These are phyloP conservation scores for Lophotriccus pileatus DNA, from an alignment of 2,797 vertebrate species.

Conservation along the genomic window DNA sequence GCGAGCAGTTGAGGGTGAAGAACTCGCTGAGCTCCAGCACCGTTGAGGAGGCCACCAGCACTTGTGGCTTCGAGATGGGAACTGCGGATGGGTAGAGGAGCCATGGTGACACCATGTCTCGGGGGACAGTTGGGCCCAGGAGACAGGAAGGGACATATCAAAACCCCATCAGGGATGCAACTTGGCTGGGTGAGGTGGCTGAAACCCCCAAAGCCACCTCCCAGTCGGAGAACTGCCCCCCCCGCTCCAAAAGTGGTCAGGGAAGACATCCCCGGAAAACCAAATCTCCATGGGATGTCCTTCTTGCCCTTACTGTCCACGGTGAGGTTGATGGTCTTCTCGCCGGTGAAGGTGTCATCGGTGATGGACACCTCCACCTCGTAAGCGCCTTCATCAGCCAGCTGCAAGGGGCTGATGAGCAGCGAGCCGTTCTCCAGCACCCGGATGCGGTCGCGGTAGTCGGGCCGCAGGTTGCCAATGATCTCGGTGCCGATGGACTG, in stretches of 20 bases:
- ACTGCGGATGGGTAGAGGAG: slow-evolving; percentile 70
- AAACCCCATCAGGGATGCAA: background rate
- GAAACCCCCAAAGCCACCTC: background rate
- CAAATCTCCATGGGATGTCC: background rate
- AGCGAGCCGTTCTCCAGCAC: slow-evolving; percentile 93
- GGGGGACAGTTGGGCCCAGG: rapidly evolving
- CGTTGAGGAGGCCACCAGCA: slow-evolving; percentile 89
- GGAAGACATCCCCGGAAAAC: background rate
- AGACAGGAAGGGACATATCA: background rate
- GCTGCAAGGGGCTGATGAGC: slow-evolving; percentile 87
- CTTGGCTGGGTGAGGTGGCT: too few relatives aligned
- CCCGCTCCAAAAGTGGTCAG: rapidly evolving
- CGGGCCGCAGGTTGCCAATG: slow-evolving; percentile 91
- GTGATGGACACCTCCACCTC: slow-evolving; percentile 98
- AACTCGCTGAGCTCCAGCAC: slow-evolving; percentile 93
- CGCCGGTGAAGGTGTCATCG: slow-evolving; percentile 93
- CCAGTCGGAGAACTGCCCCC: background rate
- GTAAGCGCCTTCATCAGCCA: slow-evolving; percentile 89
- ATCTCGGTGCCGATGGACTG: slow-evolving; percentile 93
- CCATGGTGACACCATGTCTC: rapidly evolving
- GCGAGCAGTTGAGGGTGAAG: slow-evolving; percentile 92
- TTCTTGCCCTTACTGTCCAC: slow-evolving; percentile 85
- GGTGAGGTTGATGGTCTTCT: slow-evolving; percentile 89
- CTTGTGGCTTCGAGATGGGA: slow-evolving; percentile 90
- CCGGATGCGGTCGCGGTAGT: slow-evolving; percentile 89